A percentile compares a stretch with the other conserved stretches of the same genome.
These are phyloP conservation scores for Synanceia verrucosa DNA, from an alignment of 2,797 vertebrate species.

Conservation along the genomic window DNA sequence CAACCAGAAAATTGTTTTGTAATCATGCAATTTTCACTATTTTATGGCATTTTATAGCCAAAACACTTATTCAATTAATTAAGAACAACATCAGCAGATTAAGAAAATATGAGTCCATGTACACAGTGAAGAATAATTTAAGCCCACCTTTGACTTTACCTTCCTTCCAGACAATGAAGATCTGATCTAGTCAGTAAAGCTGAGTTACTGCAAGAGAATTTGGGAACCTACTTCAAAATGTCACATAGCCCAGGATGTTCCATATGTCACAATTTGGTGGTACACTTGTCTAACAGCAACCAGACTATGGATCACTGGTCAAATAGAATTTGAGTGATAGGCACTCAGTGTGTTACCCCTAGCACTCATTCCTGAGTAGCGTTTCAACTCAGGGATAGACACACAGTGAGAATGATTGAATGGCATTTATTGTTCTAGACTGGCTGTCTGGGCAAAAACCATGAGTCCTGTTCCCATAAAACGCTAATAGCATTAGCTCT, in stretches of 20 bases:
- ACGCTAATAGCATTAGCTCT: conserved; percentile 48
- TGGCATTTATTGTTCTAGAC: conserved; percentile 54
- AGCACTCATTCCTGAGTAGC: conserved; percentile 36
- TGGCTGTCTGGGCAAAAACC: conserved; percentile 35
- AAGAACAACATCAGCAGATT: neutral
- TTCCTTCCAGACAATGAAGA: neutral
- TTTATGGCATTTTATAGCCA: neutral
- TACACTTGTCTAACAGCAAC: conserved; percentile 34
- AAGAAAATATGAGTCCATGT: neutral
- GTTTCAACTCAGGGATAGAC: conserved; percentile 36
- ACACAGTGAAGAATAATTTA: neutral
- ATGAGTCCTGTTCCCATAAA: conserved; percentile 41
- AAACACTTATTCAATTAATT: neutral
- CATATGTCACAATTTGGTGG: conserved; percentile 37
- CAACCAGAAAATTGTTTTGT: neutral
- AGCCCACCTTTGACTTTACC: neutral
- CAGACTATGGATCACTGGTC: conserved; percentile 39
- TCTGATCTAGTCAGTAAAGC: neutral
- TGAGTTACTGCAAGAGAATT: neutral
- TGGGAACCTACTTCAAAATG: neutral
- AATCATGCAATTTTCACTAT: neutral
- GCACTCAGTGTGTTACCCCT: conserved; percentile 14
- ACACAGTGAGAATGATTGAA: conserved; percentile 43
- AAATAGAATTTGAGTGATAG: conserved; percentile 49
- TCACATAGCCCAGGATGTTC: conserved; percentile 8